These are phyloP conservation scores for Solea senegalensis DNA, from an alignment of 2,113 vertebrate genomes.

Conservation along the genomic window DNA sequence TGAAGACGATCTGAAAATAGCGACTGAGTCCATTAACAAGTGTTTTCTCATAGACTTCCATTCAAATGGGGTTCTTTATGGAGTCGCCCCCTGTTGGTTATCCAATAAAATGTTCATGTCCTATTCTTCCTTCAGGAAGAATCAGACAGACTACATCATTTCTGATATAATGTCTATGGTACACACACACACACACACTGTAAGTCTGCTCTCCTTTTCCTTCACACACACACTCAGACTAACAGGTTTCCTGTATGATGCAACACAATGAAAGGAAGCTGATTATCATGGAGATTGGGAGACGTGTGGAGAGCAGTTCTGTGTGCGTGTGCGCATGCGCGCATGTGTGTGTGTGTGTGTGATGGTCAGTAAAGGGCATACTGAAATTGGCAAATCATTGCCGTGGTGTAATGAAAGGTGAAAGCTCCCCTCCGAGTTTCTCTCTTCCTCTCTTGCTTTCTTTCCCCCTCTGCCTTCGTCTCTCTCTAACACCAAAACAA, in stretches of 20 bases:
- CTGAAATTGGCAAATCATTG: constrained; percentile 67
- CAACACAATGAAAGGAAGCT: constrained; percentile 76
- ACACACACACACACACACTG: neutral
- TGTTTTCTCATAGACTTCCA: too few species aligned
- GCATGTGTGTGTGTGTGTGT: constrained; percentile 39
- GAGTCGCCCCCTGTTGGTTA: too few species aligned
- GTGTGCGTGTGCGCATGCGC: constrained; percentile 21
- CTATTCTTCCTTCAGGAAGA: too few species aligned
- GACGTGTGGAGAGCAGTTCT: constrained; percentile 50
- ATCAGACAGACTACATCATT: too few species aligned
- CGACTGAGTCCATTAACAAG: too few species aligned
- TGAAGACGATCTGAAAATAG: too few species aligned
- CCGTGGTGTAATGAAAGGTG: constrained; percentile 71
- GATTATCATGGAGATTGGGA: constrained; percentile 70
- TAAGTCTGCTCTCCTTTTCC: constrained; percentile 35
- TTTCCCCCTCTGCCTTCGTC: constrained; percentile 7
- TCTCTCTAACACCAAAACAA: constrained; percentile 46
- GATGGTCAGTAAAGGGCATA: constrained; percentile 72
- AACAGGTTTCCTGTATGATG: constrained; percentile 70
- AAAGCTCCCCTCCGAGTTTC: constrained; percentile 50
- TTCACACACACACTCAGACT: constrained; percentile 29
- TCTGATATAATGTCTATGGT: neutral
- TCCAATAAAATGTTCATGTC: too few species aligned
- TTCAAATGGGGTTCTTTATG: too few species aligned
- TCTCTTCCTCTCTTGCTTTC: constrained; percentile 22